Evolutionary conservation across 2,888 invertebrate genomes (phyloP).

Genomic region (Epinotia nisella): DNA sequence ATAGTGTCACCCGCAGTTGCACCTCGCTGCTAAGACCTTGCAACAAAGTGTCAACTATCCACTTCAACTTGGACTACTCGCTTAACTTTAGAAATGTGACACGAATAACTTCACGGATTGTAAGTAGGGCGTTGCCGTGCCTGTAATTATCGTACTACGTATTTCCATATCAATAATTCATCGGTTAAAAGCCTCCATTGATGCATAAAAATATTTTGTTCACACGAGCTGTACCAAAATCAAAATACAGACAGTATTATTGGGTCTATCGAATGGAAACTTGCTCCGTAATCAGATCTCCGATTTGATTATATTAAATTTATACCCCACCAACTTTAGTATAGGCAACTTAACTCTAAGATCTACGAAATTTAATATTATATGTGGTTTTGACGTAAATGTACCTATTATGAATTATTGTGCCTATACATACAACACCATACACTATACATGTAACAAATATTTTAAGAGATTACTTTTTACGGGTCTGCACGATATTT

Average conservation of each 20-base stretch:
- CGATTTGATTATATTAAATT: conserved; percentile 5
- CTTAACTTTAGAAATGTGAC: conserved; percentile 53
- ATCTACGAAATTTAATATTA: not conserved
- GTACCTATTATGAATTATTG: not conserved
- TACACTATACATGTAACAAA: no score
- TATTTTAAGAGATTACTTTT: no score
- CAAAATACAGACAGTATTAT: conserved; percentile 12
- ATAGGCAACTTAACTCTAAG: not conserved
- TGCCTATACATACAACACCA: not conserved
- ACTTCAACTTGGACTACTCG: conserved; percentile 63
- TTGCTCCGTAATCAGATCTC: not conserved
- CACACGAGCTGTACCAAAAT: not conserved
- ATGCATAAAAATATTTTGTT: conserved; percentile 5
- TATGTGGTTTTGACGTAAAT: no score
- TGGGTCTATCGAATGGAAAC: conserved; percentile 3
- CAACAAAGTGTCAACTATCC: conserved; percentile 74
- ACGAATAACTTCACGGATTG: conserved; percentile 69
- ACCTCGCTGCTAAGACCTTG: conserved; percentile 69
- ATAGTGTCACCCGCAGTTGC: conserved; percentile 61
- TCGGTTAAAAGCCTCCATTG: conserved; percentile 3
- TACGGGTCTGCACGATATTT: no score
- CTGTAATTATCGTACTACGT: conserved; percentile 31
- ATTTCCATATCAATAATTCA: conserved; percentile 43
- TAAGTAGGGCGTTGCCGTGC: conserved; percentile 54
- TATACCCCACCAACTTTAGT: not conserved